These are phyloP conservation scores for Enoplosus armatus DNA, from an alignment of 2,797 vertebrate species.

Conservation along the genomic window DNA sequence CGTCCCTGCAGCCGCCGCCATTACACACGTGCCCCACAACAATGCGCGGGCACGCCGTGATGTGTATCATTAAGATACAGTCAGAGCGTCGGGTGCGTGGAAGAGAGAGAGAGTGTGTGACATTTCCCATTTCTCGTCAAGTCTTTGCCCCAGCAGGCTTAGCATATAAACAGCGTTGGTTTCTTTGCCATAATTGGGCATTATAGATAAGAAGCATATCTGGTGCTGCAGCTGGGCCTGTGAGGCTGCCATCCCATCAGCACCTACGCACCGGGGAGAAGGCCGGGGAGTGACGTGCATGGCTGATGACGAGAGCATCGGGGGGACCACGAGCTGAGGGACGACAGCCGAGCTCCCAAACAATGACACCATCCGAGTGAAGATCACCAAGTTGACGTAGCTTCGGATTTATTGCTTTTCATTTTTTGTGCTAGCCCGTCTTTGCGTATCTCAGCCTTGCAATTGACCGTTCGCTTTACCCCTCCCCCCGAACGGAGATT, in stretches of 20 bases:
- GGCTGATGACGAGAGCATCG: constrained; percentile 65
- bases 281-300: constrained; percentile 70
- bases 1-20: constrained; percentile 28
- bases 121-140: constrained; percentile 68
- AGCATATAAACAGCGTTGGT: constrained; percentile 73
- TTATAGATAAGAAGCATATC: constrained; percentile 81
- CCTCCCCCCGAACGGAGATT: background rate
- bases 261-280: constrained; percentile 59
- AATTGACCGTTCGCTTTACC: background rate
- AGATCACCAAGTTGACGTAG: background rate
- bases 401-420: background rate
- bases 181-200: constrained; percentile 76
- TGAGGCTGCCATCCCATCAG: constrained; percentile 72
- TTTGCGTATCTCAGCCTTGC: background rate
- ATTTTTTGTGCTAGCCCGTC: background rate
- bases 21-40: constrained; percentile 30
- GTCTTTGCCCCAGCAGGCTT: constrained; percentile 55
- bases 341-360: constrained; percentile 44
- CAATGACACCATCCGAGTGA: constrained; percentile 23
- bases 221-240: constrained; percentile 71
- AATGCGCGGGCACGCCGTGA: constrained; percentile 32
- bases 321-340: constrained; percentile 45
- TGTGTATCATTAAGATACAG: constrained; percentile 55
- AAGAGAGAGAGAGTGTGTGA: constrained; percentile 46
- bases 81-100: constrained; percentile 41